phyloP scores from a whole-genome alignment of 2,113 vertebrate species.

The Phylloscopus trochilus region DNA sequence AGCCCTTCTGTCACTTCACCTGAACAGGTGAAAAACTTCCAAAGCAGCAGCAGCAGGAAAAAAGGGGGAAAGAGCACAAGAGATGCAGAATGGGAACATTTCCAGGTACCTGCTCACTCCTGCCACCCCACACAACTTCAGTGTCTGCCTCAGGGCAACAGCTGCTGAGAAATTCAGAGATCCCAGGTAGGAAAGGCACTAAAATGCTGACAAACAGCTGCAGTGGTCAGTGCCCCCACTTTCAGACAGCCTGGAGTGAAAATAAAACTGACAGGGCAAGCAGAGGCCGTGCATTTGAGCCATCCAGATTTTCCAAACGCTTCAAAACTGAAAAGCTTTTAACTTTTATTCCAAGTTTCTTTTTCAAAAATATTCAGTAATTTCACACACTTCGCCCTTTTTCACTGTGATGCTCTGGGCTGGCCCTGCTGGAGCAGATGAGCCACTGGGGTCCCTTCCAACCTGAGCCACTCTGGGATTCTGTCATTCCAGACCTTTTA shows the following conservation, averaged over 20 bases:
- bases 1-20: neutral
- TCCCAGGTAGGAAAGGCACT: neutral
- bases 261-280: neutral
- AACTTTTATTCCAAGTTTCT: neutral
- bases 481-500: neutral
- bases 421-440: neutral
- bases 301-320: neutral
- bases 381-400: neutral
- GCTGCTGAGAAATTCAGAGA: too few species aligned
- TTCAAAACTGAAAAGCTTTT: neutral
- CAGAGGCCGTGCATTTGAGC: neutral
- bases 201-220: neutral
- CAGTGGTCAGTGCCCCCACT: rapidly evolving
- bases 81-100: neutral
- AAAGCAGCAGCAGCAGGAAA: neutral
- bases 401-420: neutral
- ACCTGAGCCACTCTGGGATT: neutral
- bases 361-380: neutral
- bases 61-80: neutral
- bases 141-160: neutral
- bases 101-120: neutral
- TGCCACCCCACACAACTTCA: neutral
- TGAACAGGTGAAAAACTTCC: neutral
- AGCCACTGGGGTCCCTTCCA: neutral
- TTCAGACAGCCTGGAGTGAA: rapidly evolving